Evolutionary conservation across 2,797 vertebrate genomes (phyloP).

Genomic region (Brachyrhaphis roseni): DNA sequence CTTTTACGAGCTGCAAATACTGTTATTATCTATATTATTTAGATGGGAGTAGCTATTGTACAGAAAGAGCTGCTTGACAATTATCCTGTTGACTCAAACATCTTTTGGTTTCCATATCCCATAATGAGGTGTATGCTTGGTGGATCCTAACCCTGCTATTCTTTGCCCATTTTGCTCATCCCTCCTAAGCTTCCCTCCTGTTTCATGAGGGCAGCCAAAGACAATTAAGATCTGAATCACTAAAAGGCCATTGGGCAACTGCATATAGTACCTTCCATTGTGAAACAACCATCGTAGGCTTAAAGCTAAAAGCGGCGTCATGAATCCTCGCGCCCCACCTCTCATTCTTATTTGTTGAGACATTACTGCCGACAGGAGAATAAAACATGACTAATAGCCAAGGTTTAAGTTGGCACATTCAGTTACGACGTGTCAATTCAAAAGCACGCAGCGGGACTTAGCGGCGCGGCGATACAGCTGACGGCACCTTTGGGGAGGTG

Average conservation of each 20-base stretch:
- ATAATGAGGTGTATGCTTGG: constrained; percentile 30
- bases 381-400: constrained; percentile 67
- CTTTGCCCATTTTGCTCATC: constrained; percentile 7
- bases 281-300: constrained; percentile 63
- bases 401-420: constrained; percentile 62
- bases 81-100: constrained; percentile 49
- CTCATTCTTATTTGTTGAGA: constrained; percentile 67
- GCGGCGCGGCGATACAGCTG: constrained; percentile 26
- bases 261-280: constrained; percentile 43
- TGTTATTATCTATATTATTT: constrained; percentile 51
- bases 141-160: constrained; percentile 10
- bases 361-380: constrained; percentile 61
- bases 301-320: constrained; percentile 48
- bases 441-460: constrained; percentile 42
- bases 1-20: constrained; percentile 41
- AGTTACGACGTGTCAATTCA: constrained; percentile 63
- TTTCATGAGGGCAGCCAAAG: constrained; percentile 21
- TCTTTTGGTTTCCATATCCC: constrained; percentile 42
- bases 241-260: constrained; percentile 25
- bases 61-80: constrained; percentile 36
- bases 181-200: constrained; percentile 7
- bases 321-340: constrained; percentile 61
- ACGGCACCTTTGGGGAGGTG: constrained; percentile 7
- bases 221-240: constrained; percentile 57
- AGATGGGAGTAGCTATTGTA: constrained; percentile 44